Percentiles rank a stretch among this genome's conserved stretches.
Conservation (phyloP, 2,113 vertebrate species). For the Lota lota region DNA sequence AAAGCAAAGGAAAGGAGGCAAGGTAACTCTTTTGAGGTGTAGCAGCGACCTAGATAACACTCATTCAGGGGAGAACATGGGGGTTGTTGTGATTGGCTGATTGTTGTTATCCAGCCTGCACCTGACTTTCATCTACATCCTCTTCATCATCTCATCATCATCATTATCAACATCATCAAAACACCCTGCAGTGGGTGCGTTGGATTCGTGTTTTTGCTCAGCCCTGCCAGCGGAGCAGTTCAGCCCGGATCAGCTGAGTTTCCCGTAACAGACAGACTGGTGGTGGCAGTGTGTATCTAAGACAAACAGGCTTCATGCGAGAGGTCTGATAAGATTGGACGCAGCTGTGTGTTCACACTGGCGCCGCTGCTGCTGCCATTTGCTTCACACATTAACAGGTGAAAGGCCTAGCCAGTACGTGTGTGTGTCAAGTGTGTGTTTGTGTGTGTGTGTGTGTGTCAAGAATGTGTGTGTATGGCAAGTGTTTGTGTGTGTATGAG, state of each 20-base stretch:
- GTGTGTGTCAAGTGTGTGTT: conserved; percentile 13
- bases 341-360: conserved; percentile 46
- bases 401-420: not conserved
- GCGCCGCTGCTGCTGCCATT: conserved; percentile 48
- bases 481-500: conserved; percentile 15
- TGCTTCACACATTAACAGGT: conserved; percentile 30
- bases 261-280: conserved; percentile 38
- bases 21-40: conserved; percentile 48
- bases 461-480: not conserved
- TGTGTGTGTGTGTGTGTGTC: conserved; percentile 26
- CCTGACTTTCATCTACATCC: conserved; percentile 46
- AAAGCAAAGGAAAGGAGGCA: conserved; percentile 26
- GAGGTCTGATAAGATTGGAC: conserved; percentile 55
- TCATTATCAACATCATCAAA: not conserved
- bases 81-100: conserved; percentile 29
- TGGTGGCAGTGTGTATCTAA: conserved; percentile 57
- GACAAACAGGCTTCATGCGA: conserved; percentile 63
- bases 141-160: conserved; percentile 15
- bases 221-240: conserved; percentile 37
- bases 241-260: conserved; percentile 37
- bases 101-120: conserved; percentile 47
- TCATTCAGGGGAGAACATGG: conserved; percentile 18
- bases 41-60: conserved; percentile 61
- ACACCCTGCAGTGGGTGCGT: not conserved
- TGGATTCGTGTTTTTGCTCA: conserved; percentile 37